Conservation (phyloP, 2,888 invertebrate species). For the Dione juno region DNA sequence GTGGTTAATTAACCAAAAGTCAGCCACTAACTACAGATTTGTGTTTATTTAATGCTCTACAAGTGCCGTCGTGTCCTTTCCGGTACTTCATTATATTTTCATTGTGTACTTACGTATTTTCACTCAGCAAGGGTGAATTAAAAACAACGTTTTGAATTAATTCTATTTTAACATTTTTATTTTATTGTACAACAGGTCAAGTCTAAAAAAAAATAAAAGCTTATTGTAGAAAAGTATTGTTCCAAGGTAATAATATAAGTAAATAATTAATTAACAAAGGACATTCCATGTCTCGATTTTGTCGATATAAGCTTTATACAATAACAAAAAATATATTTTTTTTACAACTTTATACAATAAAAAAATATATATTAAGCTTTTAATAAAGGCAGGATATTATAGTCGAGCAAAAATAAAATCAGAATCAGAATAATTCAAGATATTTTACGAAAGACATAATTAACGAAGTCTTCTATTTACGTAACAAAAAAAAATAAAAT, state of each 20-base stretch:
- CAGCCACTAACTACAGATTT: slow-evolving; percentile 41
- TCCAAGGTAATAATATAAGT: neutral
- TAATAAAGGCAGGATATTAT: no score
- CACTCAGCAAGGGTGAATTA: neutral
- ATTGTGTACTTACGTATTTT: neutral
- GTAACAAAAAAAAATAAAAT: slow-evolving; percentile 51
- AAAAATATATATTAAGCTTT: no score
- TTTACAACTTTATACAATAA: no score
- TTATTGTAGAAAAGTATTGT: slow-evolving; percentile 33
- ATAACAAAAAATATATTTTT: no score
- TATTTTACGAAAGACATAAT: neutral
- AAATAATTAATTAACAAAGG: neutral
- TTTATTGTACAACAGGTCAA: neutral
- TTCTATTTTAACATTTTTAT: neutral
- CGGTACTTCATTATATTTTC: slow-evolving; percentile 29
- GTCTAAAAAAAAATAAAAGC: neutral
- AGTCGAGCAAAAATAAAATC: no score
- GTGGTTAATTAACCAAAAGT: slow-evolving; percentile 48
- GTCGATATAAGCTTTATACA: no score
- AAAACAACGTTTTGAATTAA: neutral
- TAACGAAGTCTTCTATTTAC: slow-evolving; percentile 2
- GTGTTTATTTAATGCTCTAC: slow-evolving; percentile 41
- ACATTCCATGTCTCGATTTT: neutral
- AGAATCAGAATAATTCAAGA: neutral
- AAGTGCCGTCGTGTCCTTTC: slow-evolving; percentile 17